Conservation (phyloP, 2,113 vertebrate species). For the Burhinus bistriatus region DNA sequence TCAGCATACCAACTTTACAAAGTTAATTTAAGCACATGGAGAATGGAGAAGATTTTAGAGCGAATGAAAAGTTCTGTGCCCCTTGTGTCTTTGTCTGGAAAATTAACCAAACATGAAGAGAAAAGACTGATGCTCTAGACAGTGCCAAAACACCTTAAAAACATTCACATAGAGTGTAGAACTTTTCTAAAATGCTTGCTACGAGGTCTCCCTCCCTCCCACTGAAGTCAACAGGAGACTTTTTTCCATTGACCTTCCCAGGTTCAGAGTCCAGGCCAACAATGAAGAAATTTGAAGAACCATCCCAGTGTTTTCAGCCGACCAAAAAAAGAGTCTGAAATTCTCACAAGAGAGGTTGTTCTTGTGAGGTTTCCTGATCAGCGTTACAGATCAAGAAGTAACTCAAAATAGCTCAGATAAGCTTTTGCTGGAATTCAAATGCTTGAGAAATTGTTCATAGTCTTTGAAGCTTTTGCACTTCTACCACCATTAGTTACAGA, state of each 20-base stretch:
- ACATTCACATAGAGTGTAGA: fast-evolving
- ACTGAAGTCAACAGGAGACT: background rate
- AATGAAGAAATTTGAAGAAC: background rate
- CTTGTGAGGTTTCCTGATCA: background rate
- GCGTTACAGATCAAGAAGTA: background rate
- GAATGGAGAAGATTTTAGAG: background rate
- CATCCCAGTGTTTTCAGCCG: background rate
- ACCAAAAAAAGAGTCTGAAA: background rate
- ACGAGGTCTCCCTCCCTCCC: background rate
- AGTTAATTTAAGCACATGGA: background rate
- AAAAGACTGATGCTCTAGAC: background rate
- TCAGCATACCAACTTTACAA: background rate
- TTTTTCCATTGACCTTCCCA: background rate
- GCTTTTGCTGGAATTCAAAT: background rate
- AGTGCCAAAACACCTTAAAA: background rate
- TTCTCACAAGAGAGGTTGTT: background rate
- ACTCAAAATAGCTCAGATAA: background rate
- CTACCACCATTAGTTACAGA: background rate
- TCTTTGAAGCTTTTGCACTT: constrained; percentile 2
- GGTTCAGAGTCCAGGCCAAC: background rate
- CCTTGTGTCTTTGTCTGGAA: background rate
- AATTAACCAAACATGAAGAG: background rate
- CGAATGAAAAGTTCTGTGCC: background rate
- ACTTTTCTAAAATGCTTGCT: background rate
- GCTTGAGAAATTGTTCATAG: background rate